Conservation (phyloP, 2,888 invertebrate species). For the Cryptus viduatorius region DNA sequence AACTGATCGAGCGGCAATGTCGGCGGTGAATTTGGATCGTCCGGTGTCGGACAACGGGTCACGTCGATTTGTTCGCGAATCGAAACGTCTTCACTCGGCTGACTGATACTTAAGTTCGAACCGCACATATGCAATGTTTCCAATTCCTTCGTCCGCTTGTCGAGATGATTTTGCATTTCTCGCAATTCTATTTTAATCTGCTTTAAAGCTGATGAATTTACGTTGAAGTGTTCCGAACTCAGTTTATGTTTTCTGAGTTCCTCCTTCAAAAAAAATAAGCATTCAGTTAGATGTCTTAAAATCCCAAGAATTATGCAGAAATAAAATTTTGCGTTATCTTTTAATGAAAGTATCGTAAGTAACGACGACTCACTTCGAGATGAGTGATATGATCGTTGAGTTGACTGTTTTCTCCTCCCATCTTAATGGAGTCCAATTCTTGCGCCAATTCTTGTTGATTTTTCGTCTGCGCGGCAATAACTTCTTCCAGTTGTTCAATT, state of each 20-base stretch:
- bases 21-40: conserved; percentile 82
- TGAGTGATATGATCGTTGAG: conserved; percentile 85
- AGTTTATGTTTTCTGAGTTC: conserved; percentile 86
- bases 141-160: conserved; percentile 90
- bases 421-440: conserved; percentile 86
- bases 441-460: conserved; percentile 87
- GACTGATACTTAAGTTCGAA: conserved; percentile 89
- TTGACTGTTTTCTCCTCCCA: conserved; percentile 84
- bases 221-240: conserved; percentile 85
- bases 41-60: conserved; percentile 84
- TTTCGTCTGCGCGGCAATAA: conserved; percentile 87
- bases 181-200: conserved; percentile 86
- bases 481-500: conserved; percentile 86
- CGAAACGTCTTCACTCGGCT: conserved; percentile 94
- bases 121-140: conserved; percentile 90
- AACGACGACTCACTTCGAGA: conserved; percentile 83
- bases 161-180: conserved; percentile 89
- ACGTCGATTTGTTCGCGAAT: conserved; percentile 87
- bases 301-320: conserved; percentile 53
- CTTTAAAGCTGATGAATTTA: conserved; percentile 85
- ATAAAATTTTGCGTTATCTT: background rate
- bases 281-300: conserved; percentile 23
- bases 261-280: conserved; percentile 78
- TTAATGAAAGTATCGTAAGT: background rate
- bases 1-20: conserved; percentile 87